Evolutionary conservation across 1,140 invertebrate genomes (phyloP), one percentile per base, ranked within the genome.

Genomic region (Drosophila chauvacae): DNA sequence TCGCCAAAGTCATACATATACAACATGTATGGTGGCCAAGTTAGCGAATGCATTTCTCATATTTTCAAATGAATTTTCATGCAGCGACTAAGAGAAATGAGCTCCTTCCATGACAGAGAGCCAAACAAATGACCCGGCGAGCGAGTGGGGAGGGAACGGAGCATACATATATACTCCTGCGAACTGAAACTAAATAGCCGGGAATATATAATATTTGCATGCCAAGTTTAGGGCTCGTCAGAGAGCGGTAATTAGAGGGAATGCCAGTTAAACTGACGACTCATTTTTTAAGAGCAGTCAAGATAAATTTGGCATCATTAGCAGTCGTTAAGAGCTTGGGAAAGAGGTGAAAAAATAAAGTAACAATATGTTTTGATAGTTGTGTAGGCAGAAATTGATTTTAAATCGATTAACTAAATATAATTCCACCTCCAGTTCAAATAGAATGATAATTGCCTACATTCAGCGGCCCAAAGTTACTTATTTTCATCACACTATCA

Each of bases 31-130:
- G 66, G 63, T 48, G 33, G 33, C 39, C 44, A 69, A 20, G 51
- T 64, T 53, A 42, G 53, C 53, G 66, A 72, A 59, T 72, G 69
- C 69, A 77, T 77, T 77, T 77, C 74, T 77, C 74, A 77, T 69
- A 77, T 81, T 81, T 85, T 77, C 42, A 77, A 86, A 85, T 86
- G 62, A 75, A 85, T 78, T 85, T 86, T 78, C 60, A 81, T 69
- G 62, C 56, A 62, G 55, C 65, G 78, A 76, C 81, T 66, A 71
- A 64, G 66, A 80, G 72, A 85, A 80, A 84, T 83, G 64, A 71
- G 64, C 65, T 61, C 18, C 51, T 51, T 30, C 35, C 56, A 41
- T 61, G 64, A 47, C 48, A 48, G 41, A 51, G 42, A 50, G 41
- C 62, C 61, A 79, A 48, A 68, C 74, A 77, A 80, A 77, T 58